Conservation (phyloP, 1,140 invertebrate species). For the Gonatopus flavifemur region DNA sequence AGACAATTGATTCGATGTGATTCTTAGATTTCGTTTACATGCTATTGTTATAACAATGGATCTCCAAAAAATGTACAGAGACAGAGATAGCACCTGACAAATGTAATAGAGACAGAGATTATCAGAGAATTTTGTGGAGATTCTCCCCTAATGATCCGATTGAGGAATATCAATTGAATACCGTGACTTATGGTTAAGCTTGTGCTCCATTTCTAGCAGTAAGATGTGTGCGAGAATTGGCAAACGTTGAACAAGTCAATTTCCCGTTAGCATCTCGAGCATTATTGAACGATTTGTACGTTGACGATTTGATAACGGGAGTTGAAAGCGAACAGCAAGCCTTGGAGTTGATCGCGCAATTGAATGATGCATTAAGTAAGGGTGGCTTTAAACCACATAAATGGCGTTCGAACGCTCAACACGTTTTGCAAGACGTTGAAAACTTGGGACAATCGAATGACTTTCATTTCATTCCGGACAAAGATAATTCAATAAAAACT, state of each 20-base stretch:
- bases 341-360: slow-evolving; percentile 21
- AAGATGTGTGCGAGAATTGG: slow-evolving; percentile 24
- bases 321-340: slow-evolving; percentile 23
- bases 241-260: slow-evolving; percentile 23
- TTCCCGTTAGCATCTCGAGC: slow-evolving; percentile 33
- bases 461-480: background rate
- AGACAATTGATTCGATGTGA: background rate
- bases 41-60: background rate
- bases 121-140: slow-evolving; percentile 44
- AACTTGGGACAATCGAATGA: background rate
- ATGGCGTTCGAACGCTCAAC: slow-evolving; percentile 28
- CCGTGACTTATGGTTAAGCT: slow-evolving; percentile 46
- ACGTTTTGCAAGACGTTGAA: background rate
- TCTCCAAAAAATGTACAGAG: background rate
- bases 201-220: slow-evolving; percentile 33
- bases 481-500: background rate
- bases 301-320: slow-evolving; percentile 43
- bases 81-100: background rate
- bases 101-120: slow-evolving; percentile 12
- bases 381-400: slow-evolving; percentile 34
- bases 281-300: slow-evolving; percentile 35
- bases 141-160: slow-evolving; percentile 10
- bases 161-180: slow-evolving; percentile 32
- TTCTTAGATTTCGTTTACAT: background rate
- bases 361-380: slow-evolving; percentile 19